Base-by-base conservation (phyloP, 2,888 invertebrate genomes). In the Platynereis dumerilii region DNA sequence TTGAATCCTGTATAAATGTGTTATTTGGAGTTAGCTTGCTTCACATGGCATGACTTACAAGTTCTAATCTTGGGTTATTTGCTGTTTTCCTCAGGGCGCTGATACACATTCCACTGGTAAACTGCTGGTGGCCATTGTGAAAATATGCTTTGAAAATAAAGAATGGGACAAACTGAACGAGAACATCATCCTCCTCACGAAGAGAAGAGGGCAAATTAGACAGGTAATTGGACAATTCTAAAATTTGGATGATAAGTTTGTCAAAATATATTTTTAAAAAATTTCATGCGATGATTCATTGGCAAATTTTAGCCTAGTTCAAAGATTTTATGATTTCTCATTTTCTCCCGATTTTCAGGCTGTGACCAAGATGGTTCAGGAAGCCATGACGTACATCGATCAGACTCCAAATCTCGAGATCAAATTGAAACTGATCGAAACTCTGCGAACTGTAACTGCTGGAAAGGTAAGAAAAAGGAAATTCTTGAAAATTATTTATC, bases 41-140 rank as follows among this genome's bases (percentile, higher is more conserved):
- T 12, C 44, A 15, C 44, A 42, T 42, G n/a, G 44, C 44, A n/a
- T n/a, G n/a, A n/a, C n/a, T n/a, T n/a, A n/a, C n/a, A n/a, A n/a
- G n/a, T n/a, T n/a, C n/a, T n/a, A n/a, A n/a, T n/a, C n/a, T n/a
- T n/a, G n/a, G n/a, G n/a, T n/a, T n/a, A n/a, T n/a, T n/a, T n/a
- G n/a, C n/a, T n/a, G n/a, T n/a, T n/a, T 20, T 22, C 82, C 84
- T 45, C 76, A 93, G 92, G 93, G 93, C 60, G 92, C 94, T 60
- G 99, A 99, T 84, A 96, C 96, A 90, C 88, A 91, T 63, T 97
- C 97, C 0, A 97, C 97, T 58, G 92, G 94, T 7, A 89, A 94
- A 66, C 92, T 99, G 55, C 87, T 99, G 39, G 93, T 96, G 1
- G 91, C 94, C 27, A 92, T 99, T 78, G 95, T 95, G 3, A 92